Percentiles rank a stretch among this genome's conserved stretches.
Evolutionary conservation across 2,888 invertebrate genomes (phyloP).

Genomic region (Drosophila robusta): DNA sequence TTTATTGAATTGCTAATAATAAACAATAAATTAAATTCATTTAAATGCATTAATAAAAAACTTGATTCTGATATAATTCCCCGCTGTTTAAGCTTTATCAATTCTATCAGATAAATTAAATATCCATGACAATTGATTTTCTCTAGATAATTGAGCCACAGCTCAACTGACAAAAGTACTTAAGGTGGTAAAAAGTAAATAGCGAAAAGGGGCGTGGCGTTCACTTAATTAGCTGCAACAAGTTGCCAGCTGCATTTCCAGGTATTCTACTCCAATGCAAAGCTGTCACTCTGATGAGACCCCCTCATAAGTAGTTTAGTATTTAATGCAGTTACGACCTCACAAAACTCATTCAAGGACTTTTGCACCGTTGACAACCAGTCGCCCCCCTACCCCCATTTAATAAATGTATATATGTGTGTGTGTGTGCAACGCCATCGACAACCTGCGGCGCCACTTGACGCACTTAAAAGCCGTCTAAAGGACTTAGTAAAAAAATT

Average conservation of each 20-base stretch:
- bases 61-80: neutral
- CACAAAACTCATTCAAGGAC: slow-evolving; percentile 18
- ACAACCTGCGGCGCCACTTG: slow-evolving; percentile 30
- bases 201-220: neutral
- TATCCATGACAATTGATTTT: neutral
- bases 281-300: neutral
- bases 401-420: slow-evolving; percentile 17
- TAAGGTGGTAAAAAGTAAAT: neutral
- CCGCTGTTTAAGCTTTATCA: neutral
- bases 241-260: slow-evolving; percentile 14
- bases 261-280: neutral
- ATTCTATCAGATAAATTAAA: neutral
- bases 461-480: slow-evolving; percentile 23
- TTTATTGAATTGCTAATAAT: too few relatives aligned
- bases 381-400: neutral
- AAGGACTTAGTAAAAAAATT: slow-evolving; percentile 6
- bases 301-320: slow-evolving; percentile 31
- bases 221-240: slow-evolving; percentile 17
- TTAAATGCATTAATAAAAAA: too few relatives aligned
- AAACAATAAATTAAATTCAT: neutral
- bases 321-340: slow-evolving; percentile 33
- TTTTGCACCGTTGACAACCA: slow-evolving; percentile 1
- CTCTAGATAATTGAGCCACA: slow-evolving; percentile 5
- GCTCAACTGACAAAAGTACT: neutral
- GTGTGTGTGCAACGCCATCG: slow-evolving; percentile 18